Conservation (phyloP, 2,113 vertebrate species). For the Catharus fuscescens region DNA sequence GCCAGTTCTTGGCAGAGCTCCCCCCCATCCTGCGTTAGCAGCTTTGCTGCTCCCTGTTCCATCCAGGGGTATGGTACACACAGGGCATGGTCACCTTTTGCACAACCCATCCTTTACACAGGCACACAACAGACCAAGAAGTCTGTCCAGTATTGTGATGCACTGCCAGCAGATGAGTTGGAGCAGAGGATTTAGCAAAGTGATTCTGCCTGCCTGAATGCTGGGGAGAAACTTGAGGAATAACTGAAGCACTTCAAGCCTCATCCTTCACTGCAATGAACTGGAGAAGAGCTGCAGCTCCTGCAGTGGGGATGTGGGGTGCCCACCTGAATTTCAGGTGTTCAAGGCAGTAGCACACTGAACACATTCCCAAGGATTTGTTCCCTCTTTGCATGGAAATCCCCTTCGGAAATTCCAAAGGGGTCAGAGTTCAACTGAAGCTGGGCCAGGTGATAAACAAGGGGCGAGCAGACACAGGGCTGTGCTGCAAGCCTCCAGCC, state of each 20-base stretch:
- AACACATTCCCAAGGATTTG: fast-evolving
- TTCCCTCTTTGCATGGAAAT: background rate
- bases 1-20: background rate
- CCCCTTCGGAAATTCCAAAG: constrained; percentile 26
- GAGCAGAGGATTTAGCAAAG: background rate
- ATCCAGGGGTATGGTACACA: background rate
- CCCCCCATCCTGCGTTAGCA: background rate
- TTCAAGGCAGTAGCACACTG: background rate
- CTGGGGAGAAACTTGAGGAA: background rate
- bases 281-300: background rate
- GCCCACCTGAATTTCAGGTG: background rate
- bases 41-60: background rate
- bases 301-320: background rate
- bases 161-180: background rate
- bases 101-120: fast-evolving
- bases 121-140: background rate
- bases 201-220: background rate
- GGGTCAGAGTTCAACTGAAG: background rate
- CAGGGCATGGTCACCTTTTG: fast-evolving
- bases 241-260: background rate
- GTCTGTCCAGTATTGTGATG: background rate
- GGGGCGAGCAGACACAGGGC: background rate
- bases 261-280: background rate
- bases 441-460: background rate
- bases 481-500: background rate